These are phyloP conservation scores for Ptilodon capucinus DNA, from an alignment of 2,888 invertebrate species.

Conservation along the genomic window DNA sequence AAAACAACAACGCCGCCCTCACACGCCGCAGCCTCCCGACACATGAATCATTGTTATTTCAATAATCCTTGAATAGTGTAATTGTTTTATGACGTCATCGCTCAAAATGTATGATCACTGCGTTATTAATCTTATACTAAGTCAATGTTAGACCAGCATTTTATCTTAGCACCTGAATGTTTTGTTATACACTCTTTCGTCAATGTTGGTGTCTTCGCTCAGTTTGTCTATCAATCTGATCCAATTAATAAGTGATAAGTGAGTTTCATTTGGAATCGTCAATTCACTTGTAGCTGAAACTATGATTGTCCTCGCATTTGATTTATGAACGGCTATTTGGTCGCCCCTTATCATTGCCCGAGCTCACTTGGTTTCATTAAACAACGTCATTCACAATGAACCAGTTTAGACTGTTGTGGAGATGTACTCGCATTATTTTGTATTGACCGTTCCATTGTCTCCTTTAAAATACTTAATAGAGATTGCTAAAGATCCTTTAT, in stretches of 20 bases:
- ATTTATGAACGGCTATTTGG: conserved; percentile 52
- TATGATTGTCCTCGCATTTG: conserved; percentile 43
- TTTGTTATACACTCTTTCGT: neutral
- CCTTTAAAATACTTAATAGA: too few species aligned
- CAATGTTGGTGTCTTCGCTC: neutral
- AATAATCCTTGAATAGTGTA: conserved; percentile 6
- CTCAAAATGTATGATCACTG: conserved; percentile 10
- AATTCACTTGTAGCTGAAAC: conserved; percentile 37
- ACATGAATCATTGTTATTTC: conserved; percentile 17
- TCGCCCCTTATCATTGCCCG: conserved; percentile 50
- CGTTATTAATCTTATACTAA: neutral
- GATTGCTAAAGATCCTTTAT: too few species aligned
- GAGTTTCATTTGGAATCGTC: conserved; percentile 3
- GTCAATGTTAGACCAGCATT: neutral
- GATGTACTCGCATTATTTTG: too few species aligned
- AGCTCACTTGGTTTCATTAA: conserved; percentile 50
- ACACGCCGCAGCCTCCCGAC: conserved; percentile 25
- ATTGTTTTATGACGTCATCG: conserved; percentile 8
- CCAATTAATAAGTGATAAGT: conserved; percentile 21
- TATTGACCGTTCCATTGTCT: too few species aligned
- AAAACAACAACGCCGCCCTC: conserved; percentile 47
- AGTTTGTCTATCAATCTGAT: neutral
- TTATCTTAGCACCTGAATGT: neutral
- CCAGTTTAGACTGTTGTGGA: conserved; percentile 12
- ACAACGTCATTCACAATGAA: conserved; percentile 22